These are phyloP conservation scores for Embiotoca jacksoni DNA, from an alignment of 2,113 vertebrate species.

Conservation along the genomic window DNA sequence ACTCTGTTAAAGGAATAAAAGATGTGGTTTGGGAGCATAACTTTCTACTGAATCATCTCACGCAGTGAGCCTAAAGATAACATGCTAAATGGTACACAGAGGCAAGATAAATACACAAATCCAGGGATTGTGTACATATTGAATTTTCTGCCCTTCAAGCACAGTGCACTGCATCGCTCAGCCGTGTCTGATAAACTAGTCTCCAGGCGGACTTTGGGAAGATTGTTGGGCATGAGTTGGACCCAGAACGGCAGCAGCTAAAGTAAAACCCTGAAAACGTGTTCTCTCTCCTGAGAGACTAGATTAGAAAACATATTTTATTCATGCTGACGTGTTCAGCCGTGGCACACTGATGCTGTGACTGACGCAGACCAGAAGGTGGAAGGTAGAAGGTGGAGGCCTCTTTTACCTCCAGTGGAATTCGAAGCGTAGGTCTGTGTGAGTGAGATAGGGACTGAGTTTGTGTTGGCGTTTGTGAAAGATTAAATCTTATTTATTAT, in stretches of 20 bases:
- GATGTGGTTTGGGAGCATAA: no score
- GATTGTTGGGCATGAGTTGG: background rate
- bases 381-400: background rate
- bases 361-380: background rate
- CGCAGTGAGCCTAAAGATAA: background rate
- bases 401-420: background rate
- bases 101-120: background rate
- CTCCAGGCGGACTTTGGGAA: background rate
- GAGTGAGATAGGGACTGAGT: background rate
- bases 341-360: slow-evolving; percentile 18
- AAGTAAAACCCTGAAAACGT: slow-evolving; percentile 50
- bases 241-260: slow-evolving; percentile 23
- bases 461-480: background rate
- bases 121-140: background rate
- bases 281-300: slow-evolving; percentile 4
- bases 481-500: background rate
- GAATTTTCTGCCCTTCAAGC: slow-evolving; percentile 1
- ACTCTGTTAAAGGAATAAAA: background rate
- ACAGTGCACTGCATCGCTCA: background rate
- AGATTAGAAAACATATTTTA: slow-evolving; percentile 55
- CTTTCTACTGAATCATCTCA: background rate
- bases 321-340: slow-evolving; percentile 45
- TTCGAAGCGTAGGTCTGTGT: slow-evolving; percentile 5
- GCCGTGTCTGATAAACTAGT: background rate
- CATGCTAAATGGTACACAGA: background rate